Evolutionary conservation across 2,888 invertebrate genomes (phyloP), one percentile per base, ranked within the genome.

Genomic region (Andrena bucephala): DNA sequence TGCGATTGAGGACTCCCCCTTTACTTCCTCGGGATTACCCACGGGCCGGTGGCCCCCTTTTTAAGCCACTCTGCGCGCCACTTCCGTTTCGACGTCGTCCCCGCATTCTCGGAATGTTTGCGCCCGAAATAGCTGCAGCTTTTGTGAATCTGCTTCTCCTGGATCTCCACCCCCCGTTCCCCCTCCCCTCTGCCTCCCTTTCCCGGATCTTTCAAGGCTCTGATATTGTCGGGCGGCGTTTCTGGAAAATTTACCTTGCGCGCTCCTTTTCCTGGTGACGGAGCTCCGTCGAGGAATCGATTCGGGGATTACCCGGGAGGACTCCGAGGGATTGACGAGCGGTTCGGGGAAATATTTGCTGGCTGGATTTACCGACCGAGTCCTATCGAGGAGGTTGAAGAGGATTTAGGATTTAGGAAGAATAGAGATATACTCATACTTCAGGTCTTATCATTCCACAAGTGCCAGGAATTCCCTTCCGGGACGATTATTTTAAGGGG

Each of bases 21-120:
- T 29, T 33, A 31, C 75, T 79, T 80, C 83, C 77, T 76, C 77
- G 79, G 80, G 85, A 85, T 85, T 87, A 81, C 80, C 81, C 78
- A 75, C n/a, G 74, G 71, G 36, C 54, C 72, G 66, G 29, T 82
- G 77, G 83, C 77, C 83, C 74, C 73, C 70, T 83, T 83, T 83
- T 78, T 73, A 67, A 67, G 74, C 82, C 80, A 65, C 70, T 72
- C 73, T 29, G 80, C 81, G 59, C 81, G 81, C 75, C 82, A 83
- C 83, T 82, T 82, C 82, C 83, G 83, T 71, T 82, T 69, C 83
- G 70, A 76, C 72, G 82, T 68, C 81, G 67, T 71, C 78, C 60
- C 63, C 42, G 66, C 71, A 68, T 83, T 77, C 82, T 33, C 33
- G 29, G 77, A 36, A 82, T 77, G 82, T 77, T 82, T 69, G 69